These are phyloP conservation scores for Characodon lateralis DNA, from an alignment of 2,797 vertebrate genomes.

Conservation along the genomic window DNA sequence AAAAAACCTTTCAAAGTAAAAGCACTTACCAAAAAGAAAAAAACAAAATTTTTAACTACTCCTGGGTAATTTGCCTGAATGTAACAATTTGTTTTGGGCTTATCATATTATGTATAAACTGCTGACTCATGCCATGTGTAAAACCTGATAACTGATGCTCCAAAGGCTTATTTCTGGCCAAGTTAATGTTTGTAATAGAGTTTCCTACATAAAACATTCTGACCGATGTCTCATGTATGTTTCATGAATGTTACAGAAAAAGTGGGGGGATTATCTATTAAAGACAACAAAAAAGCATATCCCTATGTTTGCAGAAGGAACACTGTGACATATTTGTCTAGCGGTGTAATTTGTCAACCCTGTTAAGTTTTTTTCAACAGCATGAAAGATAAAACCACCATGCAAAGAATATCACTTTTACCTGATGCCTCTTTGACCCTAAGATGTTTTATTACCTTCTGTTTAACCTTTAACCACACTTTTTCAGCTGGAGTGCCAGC, in stretches of 20 bases:
- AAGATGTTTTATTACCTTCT: background rate
- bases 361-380: background rate
- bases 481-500: conserved; percentile 1
- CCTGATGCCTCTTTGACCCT: background rate
- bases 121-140: background rate
- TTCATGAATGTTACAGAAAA: background rate
- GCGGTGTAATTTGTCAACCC: background rate
- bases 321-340: background rate
- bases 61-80: background rate
- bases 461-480: conserved; percentile 17
- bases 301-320: background rate
- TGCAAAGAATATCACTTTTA: background rate
- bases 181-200: background rate
- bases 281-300: background rate
- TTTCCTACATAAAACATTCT: background rate
- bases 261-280: background rate
- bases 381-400: background rate
- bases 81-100: background rate
- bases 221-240: background rate
- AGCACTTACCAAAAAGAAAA: background rate
- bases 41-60: background rate
- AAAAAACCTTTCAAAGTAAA: background rate
- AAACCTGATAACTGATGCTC: background rate
- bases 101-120: background rate
- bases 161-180: background rate